These are phyloP conservation scores for Bostrychus sinensis DNA, from an alignment of 2,113 vertebrate genomes.

Conservation along the genomic window DNA sequence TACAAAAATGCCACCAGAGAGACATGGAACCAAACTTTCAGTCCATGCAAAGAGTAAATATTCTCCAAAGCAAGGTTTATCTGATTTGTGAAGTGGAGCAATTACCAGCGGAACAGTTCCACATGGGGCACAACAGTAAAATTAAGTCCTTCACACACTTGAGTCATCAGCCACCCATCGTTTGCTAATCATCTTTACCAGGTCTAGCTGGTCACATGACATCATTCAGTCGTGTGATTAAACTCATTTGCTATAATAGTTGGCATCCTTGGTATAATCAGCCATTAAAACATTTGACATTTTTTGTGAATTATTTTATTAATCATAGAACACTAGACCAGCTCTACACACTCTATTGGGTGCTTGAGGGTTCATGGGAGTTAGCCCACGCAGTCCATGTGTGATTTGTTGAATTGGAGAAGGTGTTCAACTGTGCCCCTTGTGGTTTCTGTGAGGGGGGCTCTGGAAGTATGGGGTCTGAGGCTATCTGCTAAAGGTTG, in stretches of 20 bases:
- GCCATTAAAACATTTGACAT: no score
- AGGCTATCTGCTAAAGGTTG: no score
- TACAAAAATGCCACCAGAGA: background rate
- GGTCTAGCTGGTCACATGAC: background rate
- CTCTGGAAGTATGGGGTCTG: no score
- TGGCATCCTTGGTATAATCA: background rate
- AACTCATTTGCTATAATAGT: background rate
- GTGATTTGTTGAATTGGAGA: no score
- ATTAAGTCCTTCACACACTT: constrained; percentile 26
- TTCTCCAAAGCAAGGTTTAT: background rate
- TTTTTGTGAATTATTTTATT: no score
- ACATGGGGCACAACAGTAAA: constrained; percentile 12
- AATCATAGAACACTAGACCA: no score
- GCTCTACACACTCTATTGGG: no score
- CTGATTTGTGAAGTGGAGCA: background rate
- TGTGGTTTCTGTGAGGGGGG: no score
- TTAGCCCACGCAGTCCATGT: no score
- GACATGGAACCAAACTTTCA: background rate
- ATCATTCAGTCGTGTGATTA: background rate
- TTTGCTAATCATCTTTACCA: constrained; percentile 23
- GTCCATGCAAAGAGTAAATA: background rate
- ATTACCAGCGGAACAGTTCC: background rate
- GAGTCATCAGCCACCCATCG: constrained; percentile 16
- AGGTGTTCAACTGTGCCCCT: no score
- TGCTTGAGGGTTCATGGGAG: no score